Evolutionary conservation across 2,797 vertebrate species (phyloP).

Genomic region (Phaenicophaeus curvirostris): DNA sequence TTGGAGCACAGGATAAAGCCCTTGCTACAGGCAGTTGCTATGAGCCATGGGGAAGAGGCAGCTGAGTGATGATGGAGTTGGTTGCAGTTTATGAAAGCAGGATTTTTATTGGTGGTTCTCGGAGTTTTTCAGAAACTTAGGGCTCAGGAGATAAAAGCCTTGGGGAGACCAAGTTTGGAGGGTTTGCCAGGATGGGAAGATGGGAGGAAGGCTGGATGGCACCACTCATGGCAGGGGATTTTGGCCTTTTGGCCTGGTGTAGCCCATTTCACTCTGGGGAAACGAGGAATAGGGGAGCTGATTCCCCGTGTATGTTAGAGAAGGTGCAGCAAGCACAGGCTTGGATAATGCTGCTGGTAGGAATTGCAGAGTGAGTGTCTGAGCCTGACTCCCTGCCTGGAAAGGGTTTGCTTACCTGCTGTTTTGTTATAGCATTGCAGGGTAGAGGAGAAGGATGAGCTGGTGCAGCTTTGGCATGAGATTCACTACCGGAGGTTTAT

Average conservation of each 20-base stretch:
- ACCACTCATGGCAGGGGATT: background rate
- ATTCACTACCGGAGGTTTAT: conserved; percentile 65
- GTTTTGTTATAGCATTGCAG: conserved; percentile 44
- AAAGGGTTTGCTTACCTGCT: background rate
- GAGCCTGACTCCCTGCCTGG: background rate
- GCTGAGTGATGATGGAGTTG: background rate
- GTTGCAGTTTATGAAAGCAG: background rate
- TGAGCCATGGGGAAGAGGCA: background rate
- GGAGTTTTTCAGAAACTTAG: background rate
- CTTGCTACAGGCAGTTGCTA: background rate
- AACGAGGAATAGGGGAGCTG: background rate
- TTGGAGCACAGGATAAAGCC: background rate
- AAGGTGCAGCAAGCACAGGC: background rate
- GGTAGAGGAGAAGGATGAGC: conserved; percentile 58
- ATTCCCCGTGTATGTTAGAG: background rate
- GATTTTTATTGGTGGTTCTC: background rate
- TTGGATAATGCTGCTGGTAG: background rate
- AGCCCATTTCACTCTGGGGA: background rate
- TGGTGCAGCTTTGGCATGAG: conserved; percentile 74
- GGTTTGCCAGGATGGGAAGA: background rate
- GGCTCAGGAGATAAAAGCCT: background rate
- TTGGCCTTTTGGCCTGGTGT: background rate
- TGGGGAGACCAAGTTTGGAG: background rate
- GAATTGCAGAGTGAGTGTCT: background rate
- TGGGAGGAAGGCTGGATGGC: background rate